Base-by-base conservation (phyloP, 92 coral and sea anemone species). In the Zoanthus gigantus region DNA sequence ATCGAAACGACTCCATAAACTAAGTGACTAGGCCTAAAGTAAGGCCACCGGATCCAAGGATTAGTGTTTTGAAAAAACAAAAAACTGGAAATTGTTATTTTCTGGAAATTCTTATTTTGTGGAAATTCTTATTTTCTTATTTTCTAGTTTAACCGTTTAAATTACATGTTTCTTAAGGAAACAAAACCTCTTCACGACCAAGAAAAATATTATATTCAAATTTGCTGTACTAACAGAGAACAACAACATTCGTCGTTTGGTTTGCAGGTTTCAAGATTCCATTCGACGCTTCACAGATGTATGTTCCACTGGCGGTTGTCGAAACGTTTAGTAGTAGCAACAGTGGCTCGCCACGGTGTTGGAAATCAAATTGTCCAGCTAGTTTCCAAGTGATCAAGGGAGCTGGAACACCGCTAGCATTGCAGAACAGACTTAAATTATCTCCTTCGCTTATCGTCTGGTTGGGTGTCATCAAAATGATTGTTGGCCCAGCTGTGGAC, bases 241-340 rank as follows among this genome's bases (percentile, higher is more conserved):
- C 85, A 81, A 81, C 61, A 67, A 81, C 47, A 23, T 71, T 18
- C 6, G 85, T 29, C 42, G 9, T 48, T 9, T 29, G 74, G 15
- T 14, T 42, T n/a, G 85, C 85, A 31, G 52, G 45, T 4, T 11
- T 15, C 16, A 18, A 23, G 28, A 81, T 66, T 12, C 85, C 75
- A 16, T 81, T 81, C 7, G 44, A n/a, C 17, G 76, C 85, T 81
- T 66, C 74, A 66, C 85, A 81, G 44, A 63, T 67, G 75, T 81
- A 81, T 9, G 29, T 63, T 45, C 76, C 85, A 29, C 60, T 65
- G 61, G 65, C 45, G 29, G 47, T 66, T 5, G 15, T 15, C 47
- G 61, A 53, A n/a, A 81, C 7, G 23, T 67, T 29, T 1, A 34
- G 45, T 23, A 81, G 45, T 23, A 81, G 47, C 4, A 10, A 1